Evolutionary conservation across 37 sponge, comb jelly and placozoan species (phyloP), one percentile per base, ranked within the genome.

Genomic region (Beroe ovata): DNA sequence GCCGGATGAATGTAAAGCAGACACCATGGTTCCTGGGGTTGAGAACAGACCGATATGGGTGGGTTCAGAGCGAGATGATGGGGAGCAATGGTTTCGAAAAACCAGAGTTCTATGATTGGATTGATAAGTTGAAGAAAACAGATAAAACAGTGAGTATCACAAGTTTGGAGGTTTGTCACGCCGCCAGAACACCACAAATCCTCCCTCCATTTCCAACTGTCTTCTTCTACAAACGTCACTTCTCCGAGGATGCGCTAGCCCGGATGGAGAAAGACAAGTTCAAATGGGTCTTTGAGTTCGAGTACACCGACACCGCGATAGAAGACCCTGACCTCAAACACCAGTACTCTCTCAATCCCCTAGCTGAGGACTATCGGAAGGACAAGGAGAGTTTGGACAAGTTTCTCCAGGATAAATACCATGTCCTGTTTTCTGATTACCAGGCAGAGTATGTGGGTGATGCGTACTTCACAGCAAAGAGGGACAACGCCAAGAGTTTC

Each of bases 21-120:
- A 77, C 36, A 20, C 84, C 84, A 23, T 77, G 84, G 84, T 77
- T 77, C 84, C 84, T 77, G 84, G 84, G 84, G 2, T 58, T 77
- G 36, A 11, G 84, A 25, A 77, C 84, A 20, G 19, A 20, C 14
- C 21, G 84, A 14, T 77, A 77, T 26, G 84, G 84, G 14, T 77
- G 84, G 84, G 39, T 77, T 58, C 84, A 77, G 38, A 23, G 33
- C 59, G 84, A 77, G 84, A 16, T 77, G 28, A 42, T 77, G 47
- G 16, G 58, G 25, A 77, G 84, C 41, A 8, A 42, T 1, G 84
- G 59, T 1, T 77, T 77, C 54, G 84, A 77, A 22, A 11, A 11
- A 8, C 58, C 84, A 1, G 28, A 47, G 59, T 40, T 32, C 54
- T 77, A 47, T 29, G 84, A 39, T 29, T 77, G 84, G 84, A 77